Percentiles rank a stretch among this genome's conserved stretches.
Conservation (phyloP, 92 coral and sea anemone species). For the Chrysogorgia sp. region DNA sequence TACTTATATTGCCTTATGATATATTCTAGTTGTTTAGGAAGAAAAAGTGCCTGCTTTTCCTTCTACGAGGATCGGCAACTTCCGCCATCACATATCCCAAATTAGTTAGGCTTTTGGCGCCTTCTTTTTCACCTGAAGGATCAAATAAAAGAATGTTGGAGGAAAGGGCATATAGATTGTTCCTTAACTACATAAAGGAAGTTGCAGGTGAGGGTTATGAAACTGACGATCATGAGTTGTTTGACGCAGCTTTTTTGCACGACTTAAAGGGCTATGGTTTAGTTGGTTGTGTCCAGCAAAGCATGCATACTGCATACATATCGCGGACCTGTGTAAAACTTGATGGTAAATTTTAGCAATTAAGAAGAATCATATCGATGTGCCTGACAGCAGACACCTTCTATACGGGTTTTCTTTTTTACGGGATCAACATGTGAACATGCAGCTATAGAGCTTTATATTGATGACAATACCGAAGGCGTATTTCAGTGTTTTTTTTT, state of each 20-base stretch:
- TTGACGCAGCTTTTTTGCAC: neutral
- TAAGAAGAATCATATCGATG: no score
- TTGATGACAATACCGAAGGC: no score
- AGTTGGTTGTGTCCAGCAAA: neutral
- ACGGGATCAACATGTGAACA: no score
- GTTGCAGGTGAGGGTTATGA: slow-evolving; percentile 48
- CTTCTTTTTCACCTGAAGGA: slow-evolving; percentile 48
- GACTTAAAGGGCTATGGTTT: neutral
- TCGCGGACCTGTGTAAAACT: no score
- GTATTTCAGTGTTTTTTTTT: no score
- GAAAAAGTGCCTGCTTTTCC: slow-evolving; percentile 52
- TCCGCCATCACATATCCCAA: slow-evolving; percentile 47
- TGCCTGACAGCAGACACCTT: no score
- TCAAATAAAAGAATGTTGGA: slow-evolving; percentile 42
- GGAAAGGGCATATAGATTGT: slow-evolving; percentile 45
- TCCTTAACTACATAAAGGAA: slow-evolving; percentile 59
- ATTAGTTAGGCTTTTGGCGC: slow-evolving; percentile 37
- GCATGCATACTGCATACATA: no score
- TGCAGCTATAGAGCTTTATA: no score
- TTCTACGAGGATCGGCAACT: slow-evolving; percentile 49
- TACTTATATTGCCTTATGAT: neutral
- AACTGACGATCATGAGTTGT: neutral
- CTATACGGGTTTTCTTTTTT: no score
- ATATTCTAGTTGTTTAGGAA: slow-evolving; percentile 37
- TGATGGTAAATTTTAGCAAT: no score